Percentiles rank a stretch among this genome's conserved stretches.
These are phyloP conservation scores for Lysandra coridon DNA, from an alignment of 2,888 invertebrate species.

Conservation along the genomic window DNA sequence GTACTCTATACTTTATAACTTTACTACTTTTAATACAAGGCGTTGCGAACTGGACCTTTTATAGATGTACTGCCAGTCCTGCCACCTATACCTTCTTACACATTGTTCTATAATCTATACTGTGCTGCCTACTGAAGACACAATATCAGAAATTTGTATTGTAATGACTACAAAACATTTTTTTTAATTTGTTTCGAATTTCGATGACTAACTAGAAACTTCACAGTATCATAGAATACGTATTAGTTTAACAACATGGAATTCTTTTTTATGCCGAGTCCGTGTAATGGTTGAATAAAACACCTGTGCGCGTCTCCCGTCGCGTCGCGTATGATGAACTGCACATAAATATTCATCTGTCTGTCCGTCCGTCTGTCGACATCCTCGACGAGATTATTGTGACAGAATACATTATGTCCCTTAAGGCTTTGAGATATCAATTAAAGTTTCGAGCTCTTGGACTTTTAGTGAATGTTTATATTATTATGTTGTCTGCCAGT, in stretches of 20 bases:
- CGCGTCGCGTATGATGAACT: background rate
- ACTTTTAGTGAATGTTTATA: background rate
- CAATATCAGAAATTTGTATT: too few species aligned
- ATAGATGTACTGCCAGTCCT: too few species aligned
- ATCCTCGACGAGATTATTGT: constrained; percentile 10
- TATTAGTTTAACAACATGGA: background rate
- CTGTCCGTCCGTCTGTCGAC: constrained; percentile 17
- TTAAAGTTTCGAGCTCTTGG: background rate
- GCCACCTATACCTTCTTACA: too few species aligned
- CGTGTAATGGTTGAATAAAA: background rate
- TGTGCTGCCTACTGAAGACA: too few species aligned
- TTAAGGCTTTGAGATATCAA: background rate
- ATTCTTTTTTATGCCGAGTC: background rate
- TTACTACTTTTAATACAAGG: too few species aligned
- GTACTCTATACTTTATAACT: too few species aligned
- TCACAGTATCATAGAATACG: background rate
- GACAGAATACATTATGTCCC: background rate
- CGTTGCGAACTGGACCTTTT: too few species aligned
- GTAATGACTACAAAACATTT: too few species aligned
- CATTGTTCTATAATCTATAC: too few species aligned
- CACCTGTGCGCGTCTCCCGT: constrained; percentile 7
- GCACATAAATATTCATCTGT: constrained; percentile 13
- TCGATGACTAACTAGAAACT: background rate
- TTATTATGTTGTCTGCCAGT: background rate
- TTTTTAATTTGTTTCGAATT: background rate